Evolutionary conservation across 2,797 vertebrate species (phyloP).

Genomic region (Hippocampus kuda): DNA sequence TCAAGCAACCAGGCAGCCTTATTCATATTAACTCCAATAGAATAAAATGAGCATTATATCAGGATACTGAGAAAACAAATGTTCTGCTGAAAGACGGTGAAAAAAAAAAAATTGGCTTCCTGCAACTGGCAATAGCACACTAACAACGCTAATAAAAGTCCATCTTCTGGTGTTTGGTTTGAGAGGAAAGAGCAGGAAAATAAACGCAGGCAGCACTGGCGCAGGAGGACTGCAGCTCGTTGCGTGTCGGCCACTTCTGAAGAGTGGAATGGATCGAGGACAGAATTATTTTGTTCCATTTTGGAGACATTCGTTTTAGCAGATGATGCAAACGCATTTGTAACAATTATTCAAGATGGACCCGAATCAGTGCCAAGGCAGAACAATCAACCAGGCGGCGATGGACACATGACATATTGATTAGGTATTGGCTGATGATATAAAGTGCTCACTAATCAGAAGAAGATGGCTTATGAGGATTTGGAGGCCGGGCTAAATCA

Average conservation of each 20-base stretch:
- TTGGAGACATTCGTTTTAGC: conserved; percentile 56
- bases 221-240: conserved; percentile 44
- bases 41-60: conserved; percentile 23
- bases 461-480: conserved; percentile 41
- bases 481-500: conserved; percentile 25
- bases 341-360: conserved; percentile 51
- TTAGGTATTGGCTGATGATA: conserved; percentile 36
- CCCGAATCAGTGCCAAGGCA: conserved; percentile 45
- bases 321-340: conserved; percentile 64
- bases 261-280: conserved; percentile 27
- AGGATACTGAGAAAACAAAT: conserved; percentile 25
- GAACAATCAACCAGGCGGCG: conserved; percentile 38
- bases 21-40: conserved; percentile 22
- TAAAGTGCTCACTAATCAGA: conserved; percentile 30
- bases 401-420: conserved; percentile 46
- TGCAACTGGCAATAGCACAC: conserved; percentile 30
- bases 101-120: conserved; percentile 29
- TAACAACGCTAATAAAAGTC: conserved; percentile 51
- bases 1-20: conserved; percentile 17
- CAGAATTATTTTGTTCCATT: conserved; percentile 51
- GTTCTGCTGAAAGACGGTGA: conserved; percentile 8
- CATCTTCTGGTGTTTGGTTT: conserved; percentile 47
- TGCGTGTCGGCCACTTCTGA: conserved; percentile 41
- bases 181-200: conserved; percentile 54
- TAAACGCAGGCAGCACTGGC: conserved; percentile 54